Base-by-base conservation (phyloP, 2,113 vertebrate genomes). In the Myanophis thanlyinensis region DNA sequence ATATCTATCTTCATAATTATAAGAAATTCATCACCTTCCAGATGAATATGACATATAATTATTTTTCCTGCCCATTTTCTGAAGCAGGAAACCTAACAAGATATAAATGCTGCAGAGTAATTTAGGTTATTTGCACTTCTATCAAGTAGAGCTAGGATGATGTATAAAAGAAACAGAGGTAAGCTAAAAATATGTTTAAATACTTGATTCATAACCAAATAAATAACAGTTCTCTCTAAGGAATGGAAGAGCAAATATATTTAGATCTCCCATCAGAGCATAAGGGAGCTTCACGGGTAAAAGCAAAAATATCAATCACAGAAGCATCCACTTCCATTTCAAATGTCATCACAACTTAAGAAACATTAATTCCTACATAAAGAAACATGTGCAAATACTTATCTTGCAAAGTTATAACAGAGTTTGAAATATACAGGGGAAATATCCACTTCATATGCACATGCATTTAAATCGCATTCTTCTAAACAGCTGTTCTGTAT, bases 31-130 rank as follows among this genome's bases (percentile, higher is more conserved):
- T 98, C 98, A 98, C 96, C 94, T 96, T 96, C 86, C 93, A 96
- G 97, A 97, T 98, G 97, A 98, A 97, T 96, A 97, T 97, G 97
- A 97, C 93, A 3, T 97, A 98, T 97, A 98, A 98, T 98, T 96
- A 98, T 96, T 98, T 89, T 97, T 97, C 96, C 97, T 98, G 97
- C 96, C 96, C 97, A 97, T 98, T 97, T 98, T 98, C 97, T 95
- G 96, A 97, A 97, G 97, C 97, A 98, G 97, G 98, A 98, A 98
- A 97, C 97, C 96, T 97, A 97, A 97, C 97, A 98, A 98, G 97
- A 94, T 96, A 98, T 98, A 97, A 98, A 98, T 97, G 97, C 95
- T 97, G 94, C 95, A 96, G 96, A 96, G 95, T 97, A 98, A 98
- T 97, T 98, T 97, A 96, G 96, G 97, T 94, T 97, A 98, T 98